Evolutionary conservation across 2,113 vertebrate genomes (phyloP).

Genomic region (Urocolius indicus): DNA sequence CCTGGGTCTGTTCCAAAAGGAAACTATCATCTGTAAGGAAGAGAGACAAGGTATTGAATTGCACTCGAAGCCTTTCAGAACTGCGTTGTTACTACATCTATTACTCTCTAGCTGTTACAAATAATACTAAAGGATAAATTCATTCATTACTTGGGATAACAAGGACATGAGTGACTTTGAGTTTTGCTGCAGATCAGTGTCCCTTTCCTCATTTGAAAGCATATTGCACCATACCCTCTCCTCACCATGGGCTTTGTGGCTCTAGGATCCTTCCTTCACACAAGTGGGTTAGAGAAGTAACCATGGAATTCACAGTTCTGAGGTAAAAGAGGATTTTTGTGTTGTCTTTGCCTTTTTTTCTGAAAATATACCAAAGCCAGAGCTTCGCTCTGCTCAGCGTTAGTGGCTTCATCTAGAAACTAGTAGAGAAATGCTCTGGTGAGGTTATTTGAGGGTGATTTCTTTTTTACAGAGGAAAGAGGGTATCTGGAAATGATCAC

Average conservation of each 20-base stretch:
- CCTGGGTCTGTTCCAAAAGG: neutral
- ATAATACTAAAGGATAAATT: neutral
- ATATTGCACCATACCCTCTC: rapidly evolving
- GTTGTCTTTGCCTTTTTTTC: neutral
- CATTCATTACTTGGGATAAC: neutral
- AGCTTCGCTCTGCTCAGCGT: neutral
- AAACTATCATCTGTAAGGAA: neutral
- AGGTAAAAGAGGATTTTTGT: neutral
- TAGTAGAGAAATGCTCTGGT: neutral
- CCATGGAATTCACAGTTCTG: neutral
- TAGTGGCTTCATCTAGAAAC: neutral
- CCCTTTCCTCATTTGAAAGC: neutral
- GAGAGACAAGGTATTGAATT: neutral
- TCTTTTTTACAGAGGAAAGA: neutral
- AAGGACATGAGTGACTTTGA: neutral
- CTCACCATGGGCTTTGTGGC: neutral
- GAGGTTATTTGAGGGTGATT: neutral
- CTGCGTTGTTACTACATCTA: neutral
- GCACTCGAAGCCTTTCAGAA: neutral
- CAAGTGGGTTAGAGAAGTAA: neutral
- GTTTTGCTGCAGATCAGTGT: too few relatives aligned
- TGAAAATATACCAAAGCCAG: neutral
- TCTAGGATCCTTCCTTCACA: neutral
- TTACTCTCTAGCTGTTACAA: neutral
- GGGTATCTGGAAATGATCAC: neutral